These are phyloP conservation scores for Ibycter americanus DNA, from an alignment of 2,797 vertebrate genomes.

Conservation along the genomic window DNA sequence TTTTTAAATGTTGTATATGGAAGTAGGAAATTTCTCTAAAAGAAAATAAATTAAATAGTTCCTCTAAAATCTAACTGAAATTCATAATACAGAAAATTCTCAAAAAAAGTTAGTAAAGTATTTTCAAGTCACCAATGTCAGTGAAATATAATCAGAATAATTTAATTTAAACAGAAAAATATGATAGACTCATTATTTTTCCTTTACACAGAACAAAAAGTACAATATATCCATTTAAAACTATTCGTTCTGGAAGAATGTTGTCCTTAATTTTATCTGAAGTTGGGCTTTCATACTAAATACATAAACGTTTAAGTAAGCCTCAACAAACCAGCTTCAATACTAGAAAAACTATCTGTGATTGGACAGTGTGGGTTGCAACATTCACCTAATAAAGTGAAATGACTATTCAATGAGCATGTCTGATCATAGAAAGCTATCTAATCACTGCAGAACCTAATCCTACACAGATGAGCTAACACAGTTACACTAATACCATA, in stretches of 20 bases:
- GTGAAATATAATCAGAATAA: neutral
- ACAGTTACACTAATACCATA: neutral
- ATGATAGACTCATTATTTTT: neutral
- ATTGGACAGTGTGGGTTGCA: neutral
- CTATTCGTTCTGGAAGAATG: neutral
- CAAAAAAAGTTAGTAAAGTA: neutral
- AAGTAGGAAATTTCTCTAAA: neutral
- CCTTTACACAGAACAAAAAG: neutral
- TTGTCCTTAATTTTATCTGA: neutral
- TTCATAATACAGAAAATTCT: neutral
- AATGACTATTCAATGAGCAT: neutral
- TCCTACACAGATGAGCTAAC: neutral
- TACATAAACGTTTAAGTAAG: neutral
- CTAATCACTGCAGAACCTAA: neutral
- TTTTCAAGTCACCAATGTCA: neutral
- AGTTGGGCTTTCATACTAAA: neutral
- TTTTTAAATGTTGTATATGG: neutral
- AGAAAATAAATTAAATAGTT: neutral
- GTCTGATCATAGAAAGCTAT: neutral
- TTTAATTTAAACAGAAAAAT: neutral
- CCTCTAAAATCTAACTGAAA: neutral
- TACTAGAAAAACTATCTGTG: neutral
- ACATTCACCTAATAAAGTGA: neutral
- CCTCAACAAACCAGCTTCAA: neutral
- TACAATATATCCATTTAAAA: neutral